A percentile compares a stretch with the other conserved stretches of the same genome.
These are phyloP conservation scores for Sepioteuthis lessoniana DNA, from an alignment of 2,888 invertebrate genomes.

Conservation along the genomic window DNA sequence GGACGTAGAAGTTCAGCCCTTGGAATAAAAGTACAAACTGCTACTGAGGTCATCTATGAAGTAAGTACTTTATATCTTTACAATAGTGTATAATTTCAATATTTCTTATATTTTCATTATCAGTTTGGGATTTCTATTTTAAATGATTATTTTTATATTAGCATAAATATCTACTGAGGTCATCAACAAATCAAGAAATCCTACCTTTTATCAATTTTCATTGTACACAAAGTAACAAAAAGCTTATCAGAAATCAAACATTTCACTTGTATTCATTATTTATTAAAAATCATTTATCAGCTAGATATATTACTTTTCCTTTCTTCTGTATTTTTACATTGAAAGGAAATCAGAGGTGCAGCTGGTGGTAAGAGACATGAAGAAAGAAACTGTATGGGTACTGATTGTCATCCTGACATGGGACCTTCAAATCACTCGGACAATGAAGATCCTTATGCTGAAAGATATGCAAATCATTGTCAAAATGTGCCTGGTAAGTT, in stretches of 20 bases:
- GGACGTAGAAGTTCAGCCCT: constrained; percentile 23
- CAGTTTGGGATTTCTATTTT: too few species aligned
- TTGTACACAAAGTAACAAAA: background rate
- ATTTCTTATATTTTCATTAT: too few species aligned
- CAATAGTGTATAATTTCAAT: too few species aligned
- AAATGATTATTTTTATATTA: too few species aligned
- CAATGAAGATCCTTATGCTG: background rate
- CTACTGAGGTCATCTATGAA: background rate
- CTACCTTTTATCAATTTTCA: background rate
- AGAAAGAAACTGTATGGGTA: background rate
- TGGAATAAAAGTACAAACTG: background rate
- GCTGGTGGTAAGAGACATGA: background rate
- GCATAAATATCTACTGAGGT: too few species aligned
- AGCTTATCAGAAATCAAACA: too few species aligned
- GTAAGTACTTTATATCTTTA: background rate
- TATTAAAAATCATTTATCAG: background rate
- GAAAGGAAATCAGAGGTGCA: background rate
- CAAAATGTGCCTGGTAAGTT: background rate
- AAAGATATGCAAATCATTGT: background rate
- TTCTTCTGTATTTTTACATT: background rate
- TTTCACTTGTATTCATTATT: background rate
- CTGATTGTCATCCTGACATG: background rate
- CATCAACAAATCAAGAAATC: too few species aligned
- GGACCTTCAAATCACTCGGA: background rate
- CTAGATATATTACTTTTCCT: background rate